Evolutionary conservation across 2,888 invertebrate species (phyloP).

Genomic region (Drosophila rellima): DNA sequence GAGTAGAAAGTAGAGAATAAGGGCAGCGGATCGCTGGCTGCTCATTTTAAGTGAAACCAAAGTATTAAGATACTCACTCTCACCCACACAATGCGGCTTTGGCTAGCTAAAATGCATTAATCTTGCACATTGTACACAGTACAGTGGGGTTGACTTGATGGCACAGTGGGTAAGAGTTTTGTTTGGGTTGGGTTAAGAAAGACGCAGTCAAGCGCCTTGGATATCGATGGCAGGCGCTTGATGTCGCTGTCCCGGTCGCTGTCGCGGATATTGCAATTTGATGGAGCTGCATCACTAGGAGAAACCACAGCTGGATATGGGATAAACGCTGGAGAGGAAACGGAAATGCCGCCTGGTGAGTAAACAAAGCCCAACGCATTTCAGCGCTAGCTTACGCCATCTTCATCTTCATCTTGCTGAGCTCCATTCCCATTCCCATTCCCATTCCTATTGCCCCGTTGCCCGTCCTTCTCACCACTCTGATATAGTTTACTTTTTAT

Average conservation of each 20-base stretch:
- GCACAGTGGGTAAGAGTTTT: slow-evolving; percentile 2
- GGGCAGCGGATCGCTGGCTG: slow-evolving; percentile 28
- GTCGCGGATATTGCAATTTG: slow-evolving; percentile 78
- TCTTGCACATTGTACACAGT: slow-evolving; percentile 53
- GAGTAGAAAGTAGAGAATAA: neutral
- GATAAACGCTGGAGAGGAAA: slow-evolving; percentile 34
- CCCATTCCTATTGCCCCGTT: too few relatives aligned
- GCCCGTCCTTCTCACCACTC: slow-evolving; percentile 4
- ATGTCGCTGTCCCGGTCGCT: slow-evolving; percentile 59
- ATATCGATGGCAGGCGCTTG: slow-evolving; percentile 56
- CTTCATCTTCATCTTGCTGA: slow-evolving; percentile 16
- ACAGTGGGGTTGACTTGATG: slow-evolving; percentile 2
- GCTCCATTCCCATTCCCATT: neutral
- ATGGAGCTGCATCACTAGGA: slow-evolving; percentile 55
- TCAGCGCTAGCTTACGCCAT: slow-evolving; percentile 44
- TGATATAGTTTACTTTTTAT: slow-evolving; percentile 70
- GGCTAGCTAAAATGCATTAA: slow-evolving; percentile 70
- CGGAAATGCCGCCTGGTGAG: slow-evolving; percentile 55
- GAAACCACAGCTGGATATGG: slow-evolving; percentile 33
- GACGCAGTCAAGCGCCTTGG: slow-evolving; percentile 24
- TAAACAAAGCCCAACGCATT: slow-evolving; percentile 71
- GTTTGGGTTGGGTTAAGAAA: neutral
- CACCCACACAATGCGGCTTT: slow-evolving; percentile 30
- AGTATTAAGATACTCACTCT: slow-evolving; percentile 70
- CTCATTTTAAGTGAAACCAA: slow-evolving; percentile 72